Conservation (phyloP, 2,888 invertebrate species). For the Mantis religiosa region DNA sequence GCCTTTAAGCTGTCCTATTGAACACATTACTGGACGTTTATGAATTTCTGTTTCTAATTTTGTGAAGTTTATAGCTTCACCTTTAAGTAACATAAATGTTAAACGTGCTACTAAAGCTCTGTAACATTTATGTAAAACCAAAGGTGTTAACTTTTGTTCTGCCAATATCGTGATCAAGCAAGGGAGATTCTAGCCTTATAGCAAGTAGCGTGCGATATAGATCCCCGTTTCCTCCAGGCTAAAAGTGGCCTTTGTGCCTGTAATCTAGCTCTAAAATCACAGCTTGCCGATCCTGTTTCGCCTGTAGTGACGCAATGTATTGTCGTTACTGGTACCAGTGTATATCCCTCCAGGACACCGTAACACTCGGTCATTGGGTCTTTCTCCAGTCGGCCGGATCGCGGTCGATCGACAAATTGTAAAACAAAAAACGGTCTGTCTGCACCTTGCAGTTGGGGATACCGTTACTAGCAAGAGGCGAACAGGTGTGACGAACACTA, state of each 20-base stretch:
- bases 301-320: not conserved
- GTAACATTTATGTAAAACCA: no score
- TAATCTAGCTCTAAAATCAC: no score
- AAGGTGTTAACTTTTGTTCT: no score
- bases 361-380: not conserved
- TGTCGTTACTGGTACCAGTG: not conserved
- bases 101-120: no score
- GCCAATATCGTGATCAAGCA: no score
- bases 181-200: no score
- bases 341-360: not conserved
- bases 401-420: not conserved
- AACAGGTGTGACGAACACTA: not conserved
- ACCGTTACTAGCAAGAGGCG: not conserved
- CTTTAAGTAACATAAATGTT: no score
- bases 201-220: no score
- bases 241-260: not conserved
- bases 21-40: no score
- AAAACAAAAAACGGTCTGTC: not conserved
- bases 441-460: not conserved
- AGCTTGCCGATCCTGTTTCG: not conserved
- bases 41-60: no score
- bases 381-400: not conserved
- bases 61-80: no score
- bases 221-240: not conserved
- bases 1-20: no score